phyloP scores from a whole-genome alignment of 1,140 invertebrate genomes.

The Hycleus cichorii region DNA sequence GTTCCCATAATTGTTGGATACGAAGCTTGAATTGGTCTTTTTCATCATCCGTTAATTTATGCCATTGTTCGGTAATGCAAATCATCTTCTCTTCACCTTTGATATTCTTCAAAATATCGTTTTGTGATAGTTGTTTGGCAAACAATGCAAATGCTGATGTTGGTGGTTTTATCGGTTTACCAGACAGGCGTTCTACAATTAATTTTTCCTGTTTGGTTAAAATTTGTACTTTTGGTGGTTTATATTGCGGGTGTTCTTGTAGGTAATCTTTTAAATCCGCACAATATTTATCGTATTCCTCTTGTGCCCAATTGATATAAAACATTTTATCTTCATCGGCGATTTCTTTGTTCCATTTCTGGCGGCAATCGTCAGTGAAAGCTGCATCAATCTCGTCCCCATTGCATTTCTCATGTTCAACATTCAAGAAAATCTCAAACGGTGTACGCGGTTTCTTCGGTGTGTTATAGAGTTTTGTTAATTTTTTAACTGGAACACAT shows the following conservation, averaged over 20 bases:
- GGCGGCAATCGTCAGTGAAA: slow-evolving; percentile 34
- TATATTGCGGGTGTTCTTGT: slow-evolving; percentile 33
- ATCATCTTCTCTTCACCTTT: slow-evolving; percentile 46
- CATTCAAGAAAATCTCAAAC: slow-evolving; percentile 27
- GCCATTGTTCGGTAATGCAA: slow-evolving; percentile 46
- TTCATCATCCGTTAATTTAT: slow-evolving; percentile 41
- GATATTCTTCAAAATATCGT: slow-evolving; percentile 40
- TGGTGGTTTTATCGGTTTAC: slow-evolving; percentile 43
- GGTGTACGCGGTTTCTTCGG: slow-evolving; percentile 31
- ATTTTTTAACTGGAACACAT: not conserved
- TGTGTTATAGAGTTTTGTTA: not conserved
- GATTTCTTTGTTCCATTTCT: slow-evolving; percentile 40
- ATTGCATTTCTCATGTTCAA: slow-evolving; percentile 25
- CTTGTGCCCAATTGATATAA: slow-evolving; percentile 37
- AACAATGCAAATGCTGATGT: slow-evolving; percentile 47
- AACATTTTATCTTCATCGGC: slow-evolving; percentile 42
- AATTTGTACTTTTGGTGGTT: slow-evolving; percentile 26
- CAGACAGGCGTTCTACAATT: slow-evolving; percentile 31
- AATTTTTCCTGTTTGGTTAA: slow-evolving; percentile 39
- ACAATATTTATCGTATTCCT: slow-evolving; percentile 35
- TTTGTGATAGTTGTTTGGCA: slow-evolving; percentile 42
- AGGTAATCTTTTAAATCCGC: slow-evolving; percentile 36
- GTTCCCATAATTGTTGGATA: slow-evolving; percentile 34
- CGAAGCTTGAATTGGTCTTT: slow-evolving; percentile 39
- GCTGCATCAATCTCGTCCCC: slow-evolving; percentile 22